phyloP scores from a whole-genome alignment of 2,797 vertebrate genomes.

The Dallia pectoralis region DNA sequence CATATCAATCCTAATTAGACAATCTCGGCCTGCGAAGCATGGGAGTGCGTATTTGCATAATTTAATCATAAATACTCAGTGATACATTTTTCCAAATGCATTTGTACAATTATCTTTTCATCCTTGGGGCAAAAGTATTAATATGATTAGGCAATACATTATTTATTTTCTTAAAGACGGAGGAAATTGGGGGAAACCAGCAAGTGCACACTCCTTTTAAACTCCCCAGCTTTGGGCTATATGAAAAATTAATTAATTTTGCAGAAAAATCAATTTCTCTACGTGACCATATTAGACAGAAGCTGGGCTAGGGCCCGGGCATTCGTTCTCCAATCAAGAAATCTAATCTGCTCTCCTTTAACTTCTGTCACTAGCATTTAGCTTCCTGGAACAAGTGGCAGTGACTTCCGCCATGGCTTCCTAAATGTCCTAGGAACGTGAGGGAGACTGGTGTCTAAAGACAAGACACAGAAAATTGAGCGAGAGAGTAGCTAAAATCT shows the following conservation, averaged over 20 bases:
- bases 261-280: slow-evolving; percentile 99
- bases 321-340: slow-evolving; percentile 92
- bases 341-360: slow-evolving; percentile 90
- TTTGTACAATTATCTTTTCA: slow-evolving; percentile 99
- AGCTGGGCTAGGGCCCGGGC: slow-evolving; percentile 85
- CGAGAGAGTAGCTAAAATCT: background rate
- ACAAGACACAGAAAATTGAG: slow-evolving; percentile 48
- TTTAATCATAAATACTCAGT: slow-evolving; percentile 99
- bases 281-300: slow-evolving; percentile 99
- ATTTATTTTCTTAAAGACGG: slow-evolving; percentile 80
- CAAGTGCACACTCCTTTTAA: slow-evolving; percentile 99
- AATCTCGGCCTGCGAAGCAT: slow-evolving; percentile 99
- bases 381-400: slow-evolving; percentile 69
- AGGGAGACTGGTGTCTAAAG: slow-evolving; percentile 61
- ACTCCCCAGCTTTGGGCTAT: slow-evolving; percentile 99
- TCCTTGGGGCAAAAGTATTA: slow-evolving; percentile 99
- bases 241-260: slow-evolving; percentile 99
- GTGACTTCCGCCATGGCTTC: slow-evolving; percentile 67
- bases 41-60: slow-evolving; percentile 99
- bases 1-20: slow-evolving; percentile 99
- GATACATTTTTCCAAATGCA: slow-evolving; percentile 99
- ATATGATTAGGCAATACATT: slow-evolving; percentile 99
- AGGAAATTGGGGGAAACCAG: slow-evolving; percentile 90
- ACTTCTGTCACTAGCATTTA: slow-evolving; percentile 91
- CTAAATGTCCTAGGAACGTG: slow-evolving; percentile 74